Base-by-base conservation (phyloP, 2,888 invertebrate species). In the Phortica okadai region DNA sequence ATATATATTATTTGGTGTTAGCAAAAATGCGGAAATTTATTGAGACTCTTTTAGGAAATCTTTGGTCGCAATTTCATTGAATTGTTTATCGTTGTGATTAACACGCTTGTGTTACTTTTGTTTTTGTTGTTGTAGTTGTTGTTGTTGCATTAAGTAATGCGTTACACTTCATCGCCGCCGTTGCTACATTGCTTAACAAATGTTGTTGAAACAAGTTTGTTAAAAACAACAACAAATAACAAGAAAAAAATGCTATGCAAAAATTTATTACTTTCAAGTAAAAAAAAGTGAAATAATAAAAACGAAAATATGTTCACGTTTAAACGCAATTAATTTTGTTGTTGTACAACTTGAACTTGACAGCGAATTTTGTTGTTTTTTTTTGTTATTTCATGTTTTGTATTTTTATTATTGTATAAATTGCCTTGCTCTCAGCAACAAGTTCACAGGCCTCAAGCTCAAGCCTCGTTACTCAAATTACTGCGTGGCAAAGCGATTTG, bases 41-140 rank as follows among this genome's bases (percentile, higher is more conserved):
- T 82, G 85, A 80, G 82, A 79, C 80, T 76, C 54, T 81, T 82
- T 86, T 84, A 83, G 86, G 85, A 86, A 86, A 86, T 86, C 81
- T 69, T 6, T 69, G 59, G 33, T 21, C 25, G 62, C 25, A 10
- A 21, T 21, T 62, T 16, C 7, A 11, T 83, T 79, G 87, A 86
- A 85, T 86, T 85, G 85, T 86, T 87, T 86, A 85, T 86, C 79
- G 84, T 78, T 77, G 85, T 84, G 88, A 87, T 86, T 87, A 86
- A 85, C 85, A 80, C 82, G 81, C 73, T 80, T 83, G 85, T 78
- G 84, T 81, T 78, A 50, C 50, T 62, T 64, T 64, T 64, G 41
- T 33, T 33, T 16, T n/a, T 59, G 16, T 1, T 33, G 33, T 33
- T 33, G 1, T 33, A 2, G 33, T 62, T 45, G 7, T 45, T 42